These are phyloP conservation scores for Philonicus albiceps DNA, from an alignment of 2,888 invertebrate species.

Conservation along the genomic window DNA sequence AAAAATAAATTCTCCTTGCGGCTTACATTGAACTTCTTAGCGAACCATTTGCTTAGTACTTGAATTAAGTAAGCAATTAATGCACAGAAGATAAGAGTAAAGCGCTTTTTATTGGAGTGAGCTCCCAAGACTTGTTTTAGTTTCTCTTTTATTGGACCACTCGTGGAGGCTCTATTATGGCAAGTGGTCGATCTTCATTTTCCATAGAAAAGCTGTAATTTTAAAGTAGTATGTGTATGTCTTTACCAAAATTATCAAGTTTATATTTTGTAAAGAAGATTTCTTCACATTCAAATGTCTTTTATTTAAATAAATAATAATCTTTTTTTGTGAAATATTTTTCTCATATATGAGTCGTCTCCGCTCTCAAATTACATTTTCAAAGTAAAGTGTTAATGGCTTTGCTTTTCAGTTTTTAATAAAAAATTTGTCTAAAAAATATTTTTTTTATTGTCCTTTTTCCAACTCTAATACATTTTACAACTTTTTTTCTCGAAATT, in stretches of 20 bases:
- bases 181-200: not conserved
- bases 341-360: too few relatives aligned
- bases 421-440: too few relatives aligned
- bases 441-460: too few relatives aligned
- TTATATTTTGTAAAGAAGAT: not conserved
- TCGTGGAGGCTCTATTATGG: not conserved
- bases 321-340: not conserved
- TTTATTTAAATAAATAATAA: not conserved
- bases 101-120: slow-evolving; percentile 8
- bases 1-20: slow-evolving; percentile 12
- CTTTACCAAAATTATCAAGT: too few relatives aligned
- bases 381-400: too few relatives aligned
- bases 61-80: slow-evolving; percentile 31
- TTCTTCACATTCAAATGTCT: not conserved
- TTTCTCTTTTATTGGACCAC: not conserved
- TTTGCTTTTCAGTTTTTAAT: too few relatives aligned
- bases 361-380: too few relatives aligned
- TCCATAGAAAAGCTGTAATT: not conserved
- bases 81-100: slow-evolving; percentile 14
- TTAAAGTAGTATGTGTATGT: not conserved
- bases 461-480: too few relatives aligned
- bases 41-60: slow-evolving; percentile 14
- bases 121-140: not conserved
- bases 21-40: slow-evolving; percentile 20
- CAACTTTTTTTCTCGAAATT: too few relatives aligned